These are phyloP conservation scores for Grammomys surdaster DNA, from an alignment of 2,113 vertebrate species.

Conservation along the genomic window DNA sequence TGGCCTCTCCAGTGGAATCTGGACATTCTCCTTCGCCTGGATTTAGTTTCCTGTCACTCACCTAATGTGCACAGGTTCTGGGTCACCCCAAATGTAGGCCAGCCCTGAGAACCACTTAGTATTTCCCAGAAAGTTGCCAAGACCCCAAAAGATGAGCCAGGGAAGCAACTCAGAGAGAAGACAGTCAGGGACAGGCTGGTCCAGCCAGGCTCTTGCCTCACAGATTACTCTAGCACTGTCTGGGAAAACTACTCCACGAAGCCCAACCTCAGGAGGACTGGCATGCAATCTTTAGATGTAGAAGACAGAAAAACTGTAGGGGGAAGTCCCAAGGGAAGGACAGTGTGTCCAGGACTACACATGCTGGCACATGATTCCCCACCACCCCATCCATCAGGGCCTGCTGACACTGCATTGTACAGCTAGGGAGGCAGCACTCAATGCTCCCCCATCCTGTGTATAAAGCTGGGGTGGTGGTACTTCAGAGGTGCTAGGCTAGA, in stretches of 20 bases:
- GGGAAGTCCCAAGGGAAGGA: neutral
- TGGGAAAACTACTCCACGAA: no score
- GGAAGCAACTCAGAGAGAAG: neutral
- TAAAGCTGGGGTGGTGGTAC: neutral
- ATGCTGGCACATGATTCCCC: neutral
- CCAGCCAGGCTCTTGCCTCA: neutral
- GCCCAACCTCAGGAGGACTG: neutral
- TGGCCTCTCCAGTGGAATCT: neutral
- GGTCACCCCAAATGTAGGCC: neutral
- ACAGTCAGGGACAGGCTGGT: neutral
- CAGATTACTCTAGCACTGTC: neutral
- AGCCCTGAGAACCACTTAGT: neutral
- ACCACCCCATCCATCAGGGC: rapidly evolving
- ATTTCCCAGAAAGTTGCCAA: neutral
- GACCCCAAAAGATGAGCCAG: neutral
- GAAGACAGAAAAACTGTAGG: neutral
- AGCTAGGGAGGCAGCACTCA: neutral
- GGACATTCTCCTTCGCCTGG: neutral
- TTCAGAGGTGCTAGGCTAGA: neutral
- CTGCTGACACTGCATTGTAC: no score
- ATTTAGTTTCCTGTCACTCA: neutral
- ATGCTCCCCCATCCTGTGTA: neutral
- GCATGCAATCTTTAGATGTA: neutral
- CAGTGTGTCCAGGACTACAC: no score
- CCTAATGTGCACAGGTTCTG: neutral